These are phyloP conservation scores for Drosophila carrolli DNA, from an alignment of 1,140 invertebrate species.

Conservation along the genomic window DNA sequence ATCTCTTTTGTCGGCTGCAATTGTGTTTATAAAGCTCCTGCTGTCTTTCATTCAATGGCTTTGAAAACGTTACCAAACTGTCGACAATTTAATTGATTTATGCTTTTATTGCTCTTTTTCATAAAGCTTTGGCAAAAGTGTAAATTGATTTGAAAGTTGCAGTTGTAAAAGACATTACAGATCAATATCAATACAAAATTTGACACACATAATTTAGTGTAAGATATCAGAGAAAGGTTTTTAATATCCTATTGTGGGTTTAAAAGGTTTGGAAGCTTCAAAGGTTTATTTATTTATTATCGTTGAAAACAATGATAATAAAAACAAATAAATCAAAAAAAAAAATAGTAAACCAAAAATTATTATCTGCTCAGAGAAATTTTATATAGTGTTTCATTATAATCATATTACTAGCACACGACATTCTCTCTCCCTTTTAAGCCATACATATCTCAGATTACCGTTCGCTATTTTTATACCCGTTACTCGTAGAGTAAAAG, in stretches of 20 bases:
- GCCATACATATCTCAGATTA: slow-evolving; percentile 33
- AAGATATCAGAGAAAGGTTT: neutral
- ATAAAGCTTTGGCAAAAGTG: slow-evolving; percentile 29
- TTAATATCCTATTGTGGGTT: neutral
- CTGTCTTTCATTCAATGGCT: slow-evolving; percentile 12
- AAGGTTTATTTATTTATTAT: neutral
- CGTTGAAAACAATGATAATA: too few species aligned
- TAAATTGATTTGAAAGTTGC: slow-evolving; percentile 45
- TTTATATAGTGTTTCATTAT: neutral
- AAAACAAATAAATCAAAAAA: too few species aligned
- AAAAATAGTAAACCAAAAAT: too few species aligned
- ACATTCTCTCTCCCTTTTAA: slow-evolving; percentile 5
- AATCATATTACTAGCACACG: slow-evolving; percentile 6
- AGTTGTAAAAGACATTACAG: slow-evolving; percentile 8
- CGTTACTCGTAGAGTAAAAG: too few species aligned
- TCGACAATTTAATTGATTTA: slow-evolving; percentile 78
- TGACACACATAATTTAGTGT: slow-evolving; percentile 1
- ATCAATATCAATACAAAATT: slow-evolving; percentile 20
- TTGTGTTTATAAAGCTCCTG: slow-evolving; percentile 21
- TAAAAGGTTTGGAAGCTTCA: neutral
- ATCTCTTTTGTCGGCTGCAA: slow-evolving; percentile 33
- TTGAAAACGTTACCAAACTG: slow-evolving; percentile 66
- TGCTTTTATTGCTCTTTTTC: slow-evolving; percentile 34
- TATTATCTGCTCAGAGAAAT: neutral
- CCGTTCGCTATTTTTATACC: slow-evolving; percentile 31